Evolutionary conservation across 2,113 vertebrate genomes (phyloP).

Genomic region (Gymnorhina tibicen): DNA sequence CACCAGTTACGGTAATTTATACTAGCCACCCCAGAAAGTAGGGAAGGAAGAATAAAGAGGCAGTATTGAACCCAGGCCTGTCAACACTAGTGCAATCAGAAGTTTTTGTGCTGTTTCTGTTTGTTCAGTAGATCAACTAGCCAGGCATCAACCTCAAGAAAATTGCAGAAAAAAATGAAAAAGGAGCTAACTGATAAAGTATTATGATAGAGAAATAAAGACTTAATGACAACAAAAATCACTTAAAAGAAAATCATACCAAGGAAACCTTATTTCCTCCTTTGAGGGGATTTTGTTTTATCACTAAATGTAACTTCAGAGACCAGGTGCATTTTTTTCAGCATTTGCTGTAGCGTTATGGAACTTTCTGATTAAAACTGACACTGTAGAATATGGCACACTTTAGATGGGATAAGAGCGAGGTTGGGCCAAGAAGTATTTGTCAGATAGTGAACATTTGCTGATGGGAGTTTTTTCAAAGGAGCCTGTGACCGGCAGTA

Average conservation of each 20-base stretch:
- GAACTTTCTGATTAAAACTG: background rate
- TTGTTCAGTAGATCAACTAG: background rate
- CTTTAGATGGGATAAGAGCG: background rate
- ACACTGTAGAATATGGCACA: background rate
- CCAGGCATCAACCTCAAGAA: background rate
- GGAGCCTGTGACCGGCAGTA: background rate
- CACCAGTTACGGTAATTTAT: background rate
- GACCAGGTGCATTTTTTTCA: background rate
- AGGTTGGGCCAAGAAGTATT: background rate
- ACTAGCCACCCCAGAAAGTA: background rate
- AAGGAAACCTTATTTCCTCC: background rate
- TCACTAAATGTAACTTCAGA: background rate
- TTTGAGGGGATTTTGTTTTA: background rate
- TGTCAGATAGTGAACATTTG: background rate
- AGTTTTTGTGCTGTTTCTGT: background rate
- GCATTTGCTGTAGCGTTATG: background rate
- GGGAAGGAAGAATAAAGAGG: background rate
- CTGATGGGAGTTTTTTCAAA: background rate
- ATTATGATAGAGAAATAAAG: background rate
- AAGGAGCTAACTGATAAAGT: background rate
- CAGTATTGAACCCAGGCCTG: background rate
- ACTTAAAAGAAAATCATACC: background rate
- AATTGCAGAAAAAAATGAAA: background rate
- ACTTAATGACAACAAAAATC: background rate
- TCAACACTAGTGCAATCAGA: background rate